Evolutionary conservation across 2,888 invertebrate species (phyloP).

Genomic region (Drosophila antonietae): DNA sequence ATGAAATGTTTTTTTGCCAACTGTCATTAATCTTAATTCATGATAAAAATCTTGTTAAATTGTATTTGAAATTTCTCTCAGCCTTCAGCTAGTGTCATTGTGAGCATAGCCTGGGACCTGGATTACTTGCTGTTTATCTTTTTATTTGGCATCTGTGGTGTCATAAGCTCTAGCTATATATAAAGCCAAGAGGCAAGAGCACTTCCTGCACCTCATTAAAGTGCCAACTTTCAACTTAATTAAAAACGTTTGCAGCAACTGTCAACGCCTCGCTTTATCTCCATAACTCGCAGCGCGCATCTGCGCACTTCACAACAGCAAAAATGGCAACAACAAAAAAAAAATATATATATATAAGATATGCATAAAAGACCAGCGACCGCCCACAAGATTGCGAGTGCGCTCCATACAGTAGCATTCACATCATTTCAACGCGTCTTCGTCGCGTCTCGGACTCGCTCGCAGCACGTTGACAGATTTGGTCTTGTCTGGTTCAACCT

Average conservation of each 20-base stretch:
- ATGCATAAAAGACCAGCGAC: constrained; percentile 72
- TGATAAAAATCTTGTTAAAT: constrained; percentile 7
- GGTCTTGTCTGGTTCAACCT: constrained; percentile 72
- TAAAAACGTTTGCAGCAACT: constrained; percentile 75
- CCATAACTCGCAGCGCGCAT: constrained; percentile 70
- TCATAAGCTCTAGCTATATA: constrained; percentile 32
- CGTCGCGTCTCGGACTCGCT: constrained; percentile 34
- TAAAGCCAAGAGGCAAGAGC: constrained; percentile 16
- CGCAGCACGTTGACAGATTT: constrained; percentile 72
- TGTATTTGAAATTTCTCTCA: neutral
- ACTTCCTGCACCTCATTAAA: constrained; percentile 76
- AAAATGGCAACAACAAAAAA: constrained; percentile 9
- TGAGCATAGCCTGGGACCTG: constrained; percentile 1
- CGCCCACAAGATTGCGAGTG: constrained; percentile 76
- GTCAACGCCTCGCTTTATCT: constrained; percentile 76
- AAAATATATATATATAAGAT: constrained; percentile 28
- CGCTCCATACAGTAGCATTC: constrained; percentile 57
- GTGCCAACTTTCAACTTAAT: constrained; percentile 72
- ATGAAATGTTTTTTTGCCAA: neutral
- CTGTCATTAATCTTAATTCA: neutral
- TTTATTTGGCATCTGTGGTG: constrained; percentile 24
- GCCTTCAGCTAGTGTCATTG: constrained; percentile 15
- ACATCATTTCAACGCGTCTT: constrained; percentile 64
- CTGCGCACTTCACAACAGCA: constrained; percentile 49
- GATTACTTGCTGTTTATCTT: constrained; percentile 32